Evolutionary conservation across 2,888 invertebrate genomes (phyloP).

Genomic region (Perizoma flavofasciatum): DNA sequence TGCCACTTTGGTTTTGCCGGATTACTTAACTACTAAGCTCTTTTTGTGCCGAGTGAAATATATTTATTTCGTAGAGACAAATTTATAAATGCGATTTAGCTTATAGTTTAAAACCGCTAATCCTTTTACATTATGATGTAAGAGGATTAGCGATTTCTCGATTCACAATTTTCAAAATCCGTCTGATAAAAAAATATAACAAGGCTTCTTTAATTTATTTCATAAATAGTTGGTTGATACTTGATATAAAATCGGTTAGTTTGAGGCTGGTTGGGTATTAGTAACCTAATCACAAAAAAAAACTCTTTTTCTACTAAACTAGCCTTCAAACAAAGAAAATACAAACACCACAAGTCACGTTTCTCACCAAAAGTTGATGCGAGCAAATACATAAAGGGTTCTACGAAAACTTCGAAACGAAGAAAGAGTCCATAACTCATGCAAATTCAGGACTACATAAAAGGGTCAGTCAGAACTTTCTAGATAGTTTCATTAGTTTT

Average conservation of each 20-base stretch:
- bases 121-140: no score
- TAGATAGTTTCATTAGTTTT: constrained; percentile 48
- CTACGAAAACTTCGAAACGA: constrained; percentile 47
- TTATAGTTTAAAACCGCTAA: no score
- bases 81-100: neutral
- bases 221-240: no score
- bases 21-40: neutral
- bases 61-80: neutral
- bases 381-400: constrained; percentile 45
- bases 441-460: constrained; percentile 58
- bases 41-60: constrained; percentile 5
- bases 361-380: constrained; percentile 14
- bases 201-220: no score
- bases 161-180: no score
- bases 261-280: no score
- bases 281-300: neutral
- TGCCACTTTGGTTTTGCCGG: constrained; percentile 8
- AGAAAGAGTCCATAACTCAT: constrained; percentile 60
- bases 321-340: constrained; percentile 1
- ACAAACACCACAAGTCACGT: constrained; percentile 14
- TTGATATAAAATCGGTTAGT: no score
- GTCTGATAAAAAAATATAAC: no score
- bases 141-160: no score
- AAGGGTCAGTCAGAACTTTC: constrained; percentile 47
- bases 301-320: constrained; percentile 2